These are phyloP conservation scores for Manis javanica DNA, from an alignment of 2,797 vertebrate genomes.

Conservation along the genomic window DNA sequence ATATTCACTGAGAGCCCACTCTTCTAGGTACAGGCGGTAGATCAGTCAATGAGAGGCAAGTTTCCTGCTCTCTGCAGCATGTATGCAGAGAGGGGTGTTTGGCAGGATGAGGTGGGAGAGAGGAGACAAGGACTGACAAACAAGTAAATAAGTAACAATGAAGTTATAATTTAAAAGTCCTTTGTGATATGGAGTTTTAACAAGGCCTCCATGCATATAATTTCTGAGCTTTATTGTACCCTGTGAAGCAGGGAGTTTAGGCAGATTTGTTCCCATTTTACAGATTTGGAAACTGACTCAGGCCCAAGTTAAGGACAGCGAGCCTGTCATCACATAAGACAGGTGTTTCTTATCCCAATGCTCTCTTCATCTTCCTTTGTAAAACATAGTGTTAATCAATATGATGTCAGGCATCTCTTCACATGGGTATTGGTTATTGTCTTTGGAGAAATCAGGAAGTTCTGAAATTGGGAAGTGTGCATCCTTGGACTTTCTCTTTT, in stretches of 20 bases:
- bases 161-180: background rate
- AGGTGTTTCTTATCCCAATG: background rate
- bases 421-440: background rate
- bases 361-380: background rate
- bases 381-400: background rate
- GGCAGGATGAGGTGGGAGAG: background rate
- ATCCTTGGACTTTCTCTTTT: background rate
- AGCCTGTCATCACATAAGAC: rapidly evolving
- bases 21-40: background rate
- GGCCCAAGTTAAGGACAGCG: background rate
- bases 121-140: background rate
- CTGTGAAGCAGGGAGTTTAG: background rate
- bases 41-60: background rate
- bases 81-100: background rate
- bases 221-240: background rate
- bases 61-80: background rate
- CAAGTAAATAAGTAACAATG: background rate
- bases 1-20: background rate
- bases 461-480: background rate
- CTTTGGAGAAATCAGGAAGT: background rate
- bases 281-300: background rate
- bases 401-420: background rate
- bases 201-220: background rate
- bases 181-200: background rate
- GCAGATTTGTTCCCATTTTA: background rate